Evolutionary conservation across 2,888 invertebrate genomes (phyloP).

Genomic region (Leptopilina drosophilae): DNA sequence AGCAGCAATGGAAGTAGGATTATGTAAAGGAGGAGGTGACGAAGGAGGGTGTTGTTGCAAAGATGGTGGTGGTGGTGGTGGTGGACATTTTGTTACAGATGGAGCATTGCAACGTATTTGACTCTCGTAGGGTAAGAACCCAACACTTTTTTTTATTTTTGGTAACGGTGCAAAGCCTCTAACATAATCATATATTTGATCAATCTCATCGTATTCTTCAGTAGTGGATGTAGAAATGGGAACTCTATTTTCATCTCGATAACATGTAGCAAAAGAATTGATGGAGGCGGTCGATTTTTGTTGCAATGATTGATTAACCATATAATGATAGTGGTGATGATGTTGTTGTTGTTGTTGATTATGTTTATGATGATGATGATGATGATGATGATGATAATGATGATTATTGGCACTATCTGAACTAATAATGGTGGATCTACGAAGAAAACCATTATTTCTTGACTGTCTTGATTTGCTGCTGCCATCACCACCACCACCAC

Average conservation of each 20-base stretch:
- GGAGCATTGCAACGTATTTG: constrained; percentile 58
- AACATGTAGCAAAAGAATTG: constrained; percentile 73
- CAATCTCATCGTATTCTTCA: constrained; percentile 96
- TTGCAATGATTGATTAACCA: constrained; percentile 76
- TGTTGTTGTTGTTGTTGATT: constrained; percentile 50
- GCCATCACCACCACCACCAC: constrained; percentile 79
- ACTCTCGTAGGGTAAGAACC: constrained; percentile 80
- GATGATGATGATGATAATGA: constrained; percentile 71
- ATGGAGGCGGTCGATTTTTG: constrained; percentile 75
- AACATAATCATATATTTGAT: constrained; percentile 97
- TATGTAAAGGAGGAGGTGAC: neutral
- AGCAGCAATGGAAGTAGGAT: neutral
- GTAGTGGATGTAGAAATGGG: constrained; percentile 74
- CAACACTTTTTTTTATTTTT: constrained; percentile 82
- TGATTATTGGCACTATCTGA: constrained; percentile 82
- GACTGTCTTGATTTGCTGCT: constrained; percentile 78
- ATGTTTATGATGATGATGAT: constrained; percentile 56
- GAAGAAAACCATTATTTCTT: constrained; percentile 77
- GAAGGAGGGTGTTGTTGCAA: constrained; percentile 3
- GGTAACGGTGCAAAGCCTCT: constrained; percentile 94
- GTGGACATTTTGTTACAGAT: constrained; percentile 46
- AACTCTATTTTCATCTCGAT: constrained; percentile 81
- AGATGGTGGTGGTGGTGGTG: constrained; percentile 46
- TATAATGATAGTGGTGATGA: constrained; percentile 76
- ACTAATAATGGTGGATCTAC: constrained; percentile 83